These are phyloP conservation scores for Ips nitidus DNA, from an alignment of 1,140 invertebrate species.

Conservation along the genomic window DNA sequence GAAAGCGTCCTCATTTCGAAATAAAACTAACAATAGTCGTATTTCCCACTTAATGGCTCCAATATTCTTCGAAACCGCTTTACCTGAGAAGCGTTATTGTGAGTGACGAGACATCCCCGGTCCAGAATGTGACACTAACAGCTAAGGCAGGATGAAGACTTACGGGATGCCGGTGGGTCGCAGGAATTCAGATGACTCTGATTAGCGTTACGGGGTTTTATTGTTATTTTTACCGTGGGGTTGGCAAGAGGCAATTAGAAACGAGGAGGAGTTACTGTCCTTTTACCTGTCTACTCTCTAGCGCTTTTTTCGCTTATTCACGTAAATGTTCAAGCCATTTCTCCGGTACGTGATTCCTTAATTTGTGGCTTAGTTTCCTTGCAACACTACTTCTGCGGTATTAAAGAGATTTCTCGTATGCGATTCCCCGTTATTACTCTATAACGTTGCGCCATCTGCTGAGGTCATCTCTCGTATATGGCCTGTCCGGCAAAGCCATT, in stretches of 20 bases:
- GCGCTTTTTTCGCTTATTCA: too few relatives aligned
- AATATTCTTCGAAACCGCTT: constrained; percentile 35
- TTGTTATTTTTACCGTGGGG: constrained; percentile 32
- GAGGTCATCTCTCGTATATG: constrained; percentile 49
- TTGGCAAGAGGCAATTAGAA: constrained; percentile 26
- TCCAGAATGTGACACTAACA: constrained; percentile 33
- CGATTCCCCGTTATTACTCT: constrained; percentile 46
- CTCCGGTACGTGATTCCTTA: background rate
- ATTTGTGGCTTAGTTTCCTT: constrained; percentile 8
- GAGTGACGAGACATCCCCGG: constrained; percentile 33
- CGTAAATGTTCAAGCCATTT: too few relatives aligned
- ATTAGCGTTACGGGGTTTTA: constrained; percentile 33
- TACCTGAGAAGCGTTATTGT: constrained; percentile 36
- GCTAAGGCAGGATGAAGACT: constrained; percentile 29
- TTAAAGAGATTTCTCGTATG: constrained; percentile 10
- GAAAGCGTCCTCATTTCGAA: constrained; percentile 5
- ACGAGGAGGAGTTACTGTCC: background rate
- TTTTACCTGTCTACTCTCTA: background rate
- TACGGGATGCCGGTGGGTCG: constrained; percentile 22
- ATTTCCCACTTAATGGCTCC: constrained; percentile 20
- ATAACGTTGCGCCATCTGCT: constrained; percentile 49
- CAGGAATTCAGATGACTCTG: constrained; percentile 34
- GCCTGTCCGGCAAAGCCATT: constrained; percentile 51
- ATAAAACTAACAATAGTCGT: constrained; percentile 35
- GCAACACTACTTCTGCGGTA: background rate